Percentiles rank a stretch among this genome's conserved stretches.
Evolutionary conservation across 2,797 vertebrate genomes (phyloP).

Genomic region (Buceros bicornis): DNA sequence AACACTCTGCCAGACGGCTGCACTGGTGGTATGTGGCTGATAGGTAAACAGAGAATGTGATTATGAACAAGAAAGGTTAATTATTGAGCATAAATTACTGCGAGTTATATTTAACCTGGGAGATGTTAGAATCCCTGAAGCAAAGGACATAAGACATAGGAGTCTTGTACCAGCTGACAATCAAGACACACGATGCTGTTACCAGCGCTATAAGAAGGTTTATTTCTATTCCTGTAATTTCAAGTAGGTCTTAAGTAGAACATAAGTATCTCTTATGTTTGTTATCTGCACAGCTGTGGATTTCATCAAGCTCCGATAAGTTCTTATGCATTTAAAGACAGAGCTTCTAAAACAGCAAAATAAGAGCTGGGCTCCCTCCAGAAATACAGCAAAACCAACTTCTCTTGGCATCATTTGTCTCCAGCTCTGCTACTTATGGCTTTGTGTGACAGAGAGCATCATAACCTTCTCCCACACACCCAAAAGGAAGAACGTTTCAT

Average conservation of each 20-base stretch:
- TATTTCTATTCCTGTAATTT: not conserved
- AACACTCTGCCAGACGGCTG: not conserved
- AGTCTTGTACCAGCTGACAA: not conserved
- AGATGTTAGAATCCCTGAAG: not conserved
- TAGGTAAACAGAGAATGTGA: not conserved
- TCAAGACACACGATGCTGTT: not conserved
- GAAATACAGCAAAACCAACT: not conserved
- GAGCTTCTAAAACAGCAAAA: not conserved
- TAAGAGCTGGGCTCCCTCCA: not conserved
- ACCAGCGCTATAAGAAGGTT: not conserved
- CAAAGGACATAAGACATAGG: not conserved
- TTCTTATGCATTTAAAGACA: not conserved
- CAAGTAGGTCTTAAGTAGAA: not conserved
- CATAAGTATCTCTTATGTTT: not conserved
- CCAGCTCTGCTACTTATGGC: not conserved
- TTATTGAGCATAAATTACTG: not conserved
- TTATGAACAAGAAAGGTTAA: not conserved
- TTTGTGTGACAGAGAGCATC: not conserved
- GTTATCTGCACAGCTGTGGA: not conserved
- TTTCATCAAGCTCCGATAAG: not conserved
- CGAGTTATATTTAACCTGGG: not conserved
- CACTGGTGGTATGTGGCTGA: too few relatives aligned
- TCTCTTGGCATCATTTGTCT: not conserved
- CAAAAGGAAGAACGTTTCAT: not conserved
- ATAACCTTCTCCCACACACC: not conserved